Conservation (phyloP, 2,888 invertebrate species). For the Drosophila kambysellisi region DNA sequence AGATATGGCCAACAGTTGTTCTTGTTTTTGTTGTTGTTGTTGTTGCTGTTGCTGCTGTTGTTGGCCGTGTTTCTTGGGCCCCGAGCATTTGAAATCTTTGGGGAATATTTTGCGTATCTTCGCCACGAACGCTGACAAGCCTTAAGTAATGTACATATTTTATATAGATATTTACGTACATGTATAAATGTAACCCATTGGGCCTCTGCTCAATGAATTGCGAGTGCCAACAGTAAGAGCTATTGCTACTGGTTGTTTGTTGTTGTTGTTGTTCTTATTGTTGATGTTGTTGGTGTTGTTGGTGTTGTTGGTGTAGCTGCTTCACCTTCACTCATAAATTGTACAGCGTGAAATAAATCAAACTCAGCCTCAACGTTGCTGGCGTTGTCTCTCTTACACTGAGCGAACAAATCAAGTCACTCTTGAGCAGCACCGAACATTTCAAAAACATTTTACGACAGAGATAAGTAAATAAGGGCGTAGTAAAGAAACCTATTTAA, state of each 20-base stretch:
- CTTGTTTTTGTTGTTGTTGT: background rate
- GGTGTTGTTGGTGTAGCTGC: slow-evolving; percentile 30
- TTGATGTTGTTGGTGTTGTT: slow-evolving; percentile 20
- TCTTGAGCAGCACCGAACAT: background rate
- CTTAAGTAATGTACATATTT: slow-evolving; percentile 36
- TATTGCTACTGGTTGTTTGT: slow-evolving; percentile 24
- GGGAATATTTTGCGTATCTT: slow-evolving; percentile 75
- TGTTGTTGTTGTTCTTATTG: slow-evolving; percentile 11
- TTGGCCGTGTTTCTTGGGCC: slow-evolving; percentile 26
- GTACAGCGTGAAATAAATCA: slow-evolving; percentile 81
- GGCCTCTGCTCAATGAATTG: slow-evolving; percentile 56
- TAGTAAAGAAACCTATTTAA: background rate
- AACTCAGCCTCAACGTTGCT: slow-evolving; percentile 61
- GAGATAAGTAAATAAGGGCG: background rate
- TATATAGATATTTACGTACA: slow-evolving; percentile 20
- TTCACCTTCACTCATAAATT: slow-evolving; percentile 81
- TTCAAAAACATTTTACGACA: background rate
- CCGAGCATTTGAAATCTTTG: slow-evolving; percentile 61
- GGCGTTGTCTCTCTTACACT: slow-evolving; percentile 33
- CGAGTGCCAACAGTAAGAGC: slow-evolving; percentile 46
- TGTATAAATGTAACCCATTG: slow-evolving; percentile 50
- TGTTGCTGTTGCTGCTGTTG: background rate
- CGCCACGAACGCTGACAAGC: slow-evolving; percentile 54
- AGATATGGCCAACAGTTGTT: slow-evolving; percentile 33
- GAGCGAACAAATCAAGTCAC: background rate